These are phyloP conservation scores for Malacoraja senta DNA, from an alignment of 2,797 vertebrate species.

Conservation along the genomic window DNA sequence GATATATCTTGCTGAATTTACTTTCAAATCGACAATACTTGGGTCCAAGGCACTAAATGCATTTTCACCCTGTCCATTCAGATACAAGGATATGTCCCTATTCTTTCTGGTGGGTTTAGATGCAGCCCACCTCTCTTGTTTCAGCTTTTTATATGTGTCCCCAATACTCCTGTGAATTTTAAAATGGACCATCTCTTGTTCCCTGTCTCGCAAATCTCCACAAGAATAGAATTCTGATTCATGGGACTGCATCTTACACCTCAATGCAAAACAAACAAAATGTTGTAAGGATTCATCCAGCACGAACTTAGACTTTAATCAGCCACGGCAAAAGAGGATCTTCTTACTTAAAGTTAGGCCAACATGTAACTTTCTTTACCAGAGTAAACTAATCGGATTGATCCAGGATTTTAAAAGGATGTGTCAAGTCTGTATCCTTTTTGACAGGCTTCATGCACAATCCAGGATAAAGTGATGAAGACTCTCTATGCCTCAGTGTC, in stretches of 20 bases:
- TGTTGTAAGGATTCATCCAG: background rate
- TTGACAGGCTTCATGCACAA: background rate
- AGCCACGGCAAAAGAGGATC: background rate
- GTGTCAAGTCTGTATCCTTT: background rate
- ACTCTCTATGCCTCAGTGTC: background rate
- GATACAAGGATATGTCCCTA: too few species aligned
- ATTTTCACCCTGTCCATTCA: too few species aligned
- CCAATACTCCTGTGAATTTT: background rate
- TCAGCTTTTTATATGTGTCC: background rate
- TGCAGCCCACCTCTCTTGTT: too few species aligned
- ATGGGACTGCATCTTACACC: background rate
- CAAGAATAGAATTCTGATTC: background rate
- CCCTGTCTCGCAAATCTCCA: background rate
- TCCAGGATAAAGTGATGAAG: background rate
- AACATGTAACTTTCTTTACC: background rate
- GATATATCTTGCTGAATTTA: background rate
- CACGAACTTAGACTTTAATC: background rate
- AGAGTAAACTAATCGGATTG: background rate
- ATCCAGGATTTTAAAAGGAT: background rate
- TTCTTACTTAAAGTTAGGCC: background rate
- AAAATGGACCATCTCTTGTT: background rate
- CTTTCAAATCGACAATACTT: background rate
- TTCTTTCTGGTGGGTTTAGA: too few species aligned
- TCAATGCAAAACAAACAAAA: background rate
- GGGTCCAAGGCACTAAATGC: too few species aligned